These are phyloP conservation scores for Python bivittatus DNA, from an alignment of 2,113 vertebrate genomes.

Conservation along the genomic window DNA sequence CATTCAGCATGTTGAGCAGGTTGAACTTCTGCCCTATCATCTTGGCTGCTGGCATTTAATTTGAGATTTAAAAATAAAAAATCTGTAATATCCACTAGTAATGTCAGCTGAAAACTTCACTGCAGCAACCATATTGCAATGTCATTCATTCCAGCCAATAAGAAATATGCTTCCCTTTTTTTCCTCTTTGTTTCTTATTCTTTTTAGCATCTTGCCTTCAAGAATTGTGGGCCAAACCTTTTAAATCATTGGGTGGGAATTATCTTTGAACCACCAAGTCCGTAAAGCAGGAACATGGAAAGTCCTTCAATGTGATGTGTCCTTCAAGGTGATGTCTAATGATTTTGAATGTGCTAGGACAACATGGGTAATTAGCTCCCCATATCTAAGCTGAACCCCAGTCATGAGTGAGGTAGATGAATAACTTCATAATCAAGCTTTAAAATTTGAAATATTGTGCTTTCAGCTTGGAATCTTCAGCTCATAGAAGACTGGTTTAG, in stretches of 20 bases:
- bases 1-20: conserved; percentile 17
- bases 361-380: not conserved
- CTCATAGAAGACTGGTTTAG: not conserved
- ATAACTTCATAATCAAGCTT: not conserved
- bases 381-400: not conserved
- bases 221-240: not conserved
- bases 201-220: not conserved
- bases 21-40: conserved; percentile 24
- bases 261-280: not conserved
- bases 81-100: conserved; percentile 10
- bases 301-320: not conserved
- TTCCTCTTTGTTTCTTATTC: not conserved
- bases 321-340: not conserved
- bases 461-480: not conserved
- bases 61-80: not conserved
- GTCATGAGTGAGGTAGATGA: not conserved
- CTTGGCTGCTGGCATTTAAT: conserved; percentile 30
- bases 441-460: not conserved
- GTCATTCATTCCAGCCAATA: conserved; percentile 7
- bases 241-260: not conserved
- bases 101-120: not conserved
- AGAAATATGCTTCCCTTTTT: not conserved
- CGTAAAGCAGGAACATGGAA: not conserved
- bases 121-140: not conserved
- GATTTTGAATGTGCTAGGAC: not conserved